These are phyloP conservation scores for Xestoiulus laeticollis DNA, from an alignment of 2,888 invertebrate genomes.

Conservation along the genomic window DNA sequence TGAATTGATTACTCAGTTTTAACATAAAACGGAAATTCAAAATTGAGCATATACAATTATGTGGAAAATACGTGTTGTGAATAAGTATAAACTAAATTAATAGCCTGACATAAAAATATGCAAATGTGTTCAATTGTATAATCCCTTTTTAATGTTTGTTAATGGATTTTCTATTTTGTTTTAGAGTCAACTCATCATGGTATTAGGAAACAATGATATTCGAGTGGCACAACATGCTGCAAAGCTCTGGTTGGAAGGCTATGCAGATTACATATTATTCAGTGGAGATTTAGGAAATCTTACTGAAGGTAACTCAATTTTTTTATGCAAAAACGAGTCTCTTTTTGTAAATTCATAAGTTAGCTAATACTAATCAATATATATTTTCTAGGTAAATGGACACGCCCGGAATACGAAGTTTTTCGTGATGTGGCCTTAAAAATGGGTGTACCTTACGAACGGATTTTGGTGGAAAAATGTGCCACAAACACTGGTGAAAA, in stretches of 20 bases:
- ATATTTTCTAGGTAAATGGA: slow-evolving; percentile 58
- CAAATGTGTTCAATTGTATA: not conserved
- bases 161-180: slow-evolving; percentile 46
- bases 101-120: too few relatives aligned
- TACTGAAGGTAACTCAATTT: slow-evolving; percentile 59
- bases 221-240: slow-evolving; percentile 61
- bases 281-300: slow-evolving; percentile 61
- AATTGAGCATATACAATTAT: too few relatives aligned
- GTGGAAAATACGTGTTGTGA: too few relatives aligned
- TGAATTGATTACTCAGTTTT: too few relatives aligned
- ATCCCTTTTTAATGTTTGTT: not conserved
- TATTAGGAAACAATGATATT: slow-evolving; percentile 61
- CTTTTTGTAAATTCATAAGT: not conserved
- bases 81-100: too few relatives aligned
- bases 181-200: slow-evolving; percentile 61
- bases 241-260: slow-evolving; percentile 59
- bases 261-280: slow-evolving; percentile 60
- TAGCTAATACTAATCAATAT: not conserved
- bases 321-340: not conserved
- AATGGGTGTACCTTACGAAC: slow-evolving; percentile 59
- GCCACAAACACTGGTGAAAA: slow-evolving; percentile 62
- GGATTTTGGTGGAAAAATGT: slow-evolving; percentile 59
- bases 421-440: slow-evolving; percentile 59
- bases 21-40: too few relatives aligned
- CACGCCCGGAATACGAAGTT: slow-evolving; percentile 60